Evolutionary conservation across 2,888 invertebrate species (phyloP), one percentile per base, ranked within the genome.

Genomic region (Chaitophorus viminalis): DNA sequence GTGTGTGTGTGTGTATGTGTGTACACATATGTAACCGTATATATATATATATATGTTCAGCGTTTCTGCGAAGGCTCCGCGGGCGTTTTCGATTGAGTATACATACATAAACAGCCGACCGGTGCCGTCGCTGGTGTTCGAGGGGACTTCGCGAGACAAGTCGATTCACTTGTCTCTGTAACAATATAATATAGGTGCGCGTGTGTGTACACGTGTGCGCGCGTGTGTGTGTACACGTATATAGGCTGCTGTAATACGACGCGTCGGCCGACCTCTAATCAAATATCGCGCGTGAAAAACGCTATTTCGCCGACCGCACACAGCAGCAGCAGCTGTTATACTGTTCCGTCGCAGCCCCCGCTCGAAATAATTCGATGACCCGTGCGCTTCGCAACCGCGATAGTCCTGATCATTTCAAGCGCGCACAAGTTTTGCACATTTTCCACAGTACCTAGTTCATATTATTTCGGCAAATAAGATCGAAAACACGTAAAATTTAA

Each of bases 101-200:
- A 60, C 6, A 60, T 25, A 21, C 25, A 60, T 60, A 60, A 21
- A 79, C 79, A 36, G 36, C 36, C 70, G 36, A 31, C 31, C 21
- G 36, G 33, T 21, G 18, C n/a, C 46, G 18, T 18, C 46, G 72
- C 54, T 18, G 54, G 17, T 52, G 60, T 25, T 60, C 60, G 60
- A 60, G 54, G 36, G 33, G 78, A n/a, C n/a, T n/a, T n/a, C 14
- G 21, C 65, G 74, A 82, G n/a, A 79, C 54, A 33, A 72, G 82
- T 72, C 54, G 82, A 83, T 83, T 83, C 82, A 83, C 82, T 83
- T 83, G 74, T 83, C 82, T 29, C 29, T 25, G n/a, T 25, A 65
- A 46, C 11, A 46, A 46, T 46, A 46, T 46, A 46, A 46, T 14
- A 46, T 46, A 68, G 39, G 39, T 29, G 3, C 29, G 25, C 3